Base-by-base conservation (phyloP, 2,888 invertebrate species). In the Eupithecia dodoneata region DNA sequence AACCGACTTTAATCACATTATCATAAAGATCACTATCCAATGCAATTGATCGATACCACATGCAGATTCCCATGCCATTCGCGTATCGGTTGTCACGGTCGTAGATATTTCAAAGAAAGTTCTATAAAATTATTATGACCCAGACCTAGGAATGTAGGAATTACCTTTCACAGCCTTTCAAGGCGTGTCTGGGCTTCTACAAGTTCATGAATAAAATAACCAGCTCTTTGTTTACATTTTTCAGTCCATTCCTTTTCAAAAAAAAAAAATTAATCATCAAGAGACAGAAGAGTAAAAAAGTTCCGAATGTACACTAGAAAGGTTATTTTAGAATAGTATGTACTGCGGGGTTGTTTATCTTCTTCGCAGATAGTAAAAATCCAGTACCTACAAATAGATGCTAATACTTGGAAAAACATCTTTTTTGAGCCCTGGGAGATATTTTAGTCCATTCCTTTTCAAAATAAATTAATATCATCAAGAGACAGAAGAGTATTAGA, bases 11-110 rank as follows among this genome's bases (percentile, higher is more conserved):
- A 49, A 67, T 12, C 1, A 55, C 45, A 47, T 49, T 15, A 44
- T 9, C 69, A 65, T 76, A 74, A 79, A 76, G 74, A 73, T 75
- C 59, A 74, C 12, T 79, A 72, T 73, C 74, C 59, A 52, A 70
- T 72, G 65, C 71, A 67, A 59, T 30, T 76, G 66, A 75, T 77
- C 72, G 67, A 75, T 72, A 15, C n/a, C 67, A 18, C 65, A 63
- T 71, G n/a, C 66, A 71, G 69, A 69, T 76, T 79, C 79, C 59
- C 79, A 76, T 65, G 76, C 42, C 65, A 70, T 73, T 76, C 65
- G 63, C 63, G 52, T 71, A 74, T 77, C 66, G 44, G 71, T 71
- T 69, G 59, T 65, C 73, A 76, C 7, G 71, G 63, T 13, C 63
- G 4, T 45, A 59, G n/a, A 67, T 30, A 44, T 47, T 55, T 66